Evolutionary conservation across 2,888 invertebrate genomes (phyloP), one percentile per base, ranked within the genome.

Genomic region (Eristalis arbustorum): DNA sequence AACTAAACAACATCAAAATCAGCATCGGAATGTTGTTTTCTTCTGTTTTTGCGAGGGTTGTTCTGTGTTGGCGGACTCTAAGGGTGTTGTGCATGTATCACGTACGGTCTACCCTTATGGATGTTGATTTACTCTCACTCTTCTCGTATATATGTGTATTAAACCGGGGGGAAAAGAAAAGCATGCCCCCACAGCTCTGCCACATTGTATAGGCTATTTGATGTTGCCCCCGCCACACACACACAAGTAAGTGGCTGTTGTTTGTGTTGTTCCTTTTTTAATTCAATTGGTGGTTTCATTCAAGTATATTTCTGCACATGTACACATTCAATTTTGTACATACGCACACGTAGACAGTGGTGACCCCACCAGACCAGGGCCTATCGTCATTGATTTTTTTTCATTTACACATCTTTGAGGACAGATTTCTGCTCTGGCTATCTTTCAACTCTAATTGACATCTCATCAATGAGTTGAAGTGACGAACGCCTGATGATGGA

Each of bases 371-470:
- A 62, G 49, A 59, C 61, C 68, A 56, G 56, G 37, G 56, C 34
- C 23, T 56, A 11, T 22, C 49, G 73, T 67, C 59, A 22, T 59
- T 72, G 34, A 42, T 72, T 78, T 66, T 28, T 66, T 28, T 63
- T 78, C 40, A 56, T 4, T 76, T 28, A 25, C 25, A 56, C 56
- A 56, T 40, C 69, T 71, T 57, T 56, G 49, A 62, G 61, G 42
- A 75, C 23, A 10, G 23, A 67, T 57, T 28, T 64, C 31, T 22
- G 13, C 18, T 40, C 62, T 14, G 79, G 61, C 79, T 67, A 49
- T 25, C 31, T 42, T 72, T 79, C 72, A 73, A 67, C 25, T 67
- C 14, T 73, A 56, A 56, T 67, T 73, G 72, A 79, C 79, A 67
- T 67, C 37, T 62, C 67, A 67, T 79, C 61, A 78, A 78, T 72